Percentiles rank a stretch among this genome's conserved stretches.
Evolutionary conservation across 2,797 vertebrate species (phyloP).

Genomic region (Callimico goeldii): DNA sequence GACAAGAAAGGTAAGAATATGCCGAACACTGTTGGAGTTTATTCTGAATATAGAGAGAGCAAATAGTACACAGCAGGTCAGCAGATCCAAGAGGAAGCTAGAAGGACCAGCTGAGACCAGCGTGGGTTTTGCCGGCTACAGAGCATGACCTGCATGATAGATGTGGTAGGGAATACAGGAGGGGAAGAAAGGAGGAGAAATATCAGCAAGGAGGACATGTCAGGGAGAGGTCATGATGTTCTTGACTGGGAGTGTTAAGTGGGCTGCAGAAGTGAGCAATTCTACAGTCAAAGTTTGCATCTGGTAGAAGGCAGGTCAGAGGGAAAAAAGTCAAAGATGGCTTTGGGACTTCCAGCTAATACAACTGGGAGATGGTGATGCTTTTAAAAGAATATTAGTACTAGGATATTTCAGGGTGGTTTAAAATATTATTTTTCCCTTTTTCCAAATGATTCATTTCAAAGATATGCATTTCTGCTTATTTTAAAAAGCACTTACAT

Average conservation of each 20-base stretch:
- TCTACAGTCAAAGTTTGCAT: neutral
- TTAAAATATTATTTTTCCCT: neutral
- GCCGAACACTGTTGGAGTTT: neutral
- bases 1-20: neutral
- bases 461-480: neutral
- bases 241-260: neutral
- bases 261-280: neutral
- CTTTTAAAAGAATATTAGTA: neutral
- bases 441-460: slow-evolving; percentile 31
- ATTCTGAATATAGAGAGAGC: neutral
- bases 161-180: neutral
- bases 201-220: neutral
- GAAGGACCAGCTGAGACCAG: neutral
- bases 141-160: neutral
- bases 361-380: neutral
- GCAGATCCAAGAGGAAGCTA: neutral
- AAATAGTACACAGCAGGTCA: neutral
- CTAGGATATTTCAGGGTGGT: neutral
- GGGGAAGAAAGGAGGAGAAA: neutral
- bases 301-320: neutral
- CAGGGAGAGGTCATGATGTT: neutral
- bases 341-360: neutral
- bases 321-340: neutral
- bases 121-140: neutral
- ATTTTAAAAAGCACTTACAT: slow-evolving; percentile 13